These are phyloP conservation scores for Liasis olivaceus DNA, from an alignment of 2,797 vertebrate genomes.

Conservation along the genomic window DNA sequence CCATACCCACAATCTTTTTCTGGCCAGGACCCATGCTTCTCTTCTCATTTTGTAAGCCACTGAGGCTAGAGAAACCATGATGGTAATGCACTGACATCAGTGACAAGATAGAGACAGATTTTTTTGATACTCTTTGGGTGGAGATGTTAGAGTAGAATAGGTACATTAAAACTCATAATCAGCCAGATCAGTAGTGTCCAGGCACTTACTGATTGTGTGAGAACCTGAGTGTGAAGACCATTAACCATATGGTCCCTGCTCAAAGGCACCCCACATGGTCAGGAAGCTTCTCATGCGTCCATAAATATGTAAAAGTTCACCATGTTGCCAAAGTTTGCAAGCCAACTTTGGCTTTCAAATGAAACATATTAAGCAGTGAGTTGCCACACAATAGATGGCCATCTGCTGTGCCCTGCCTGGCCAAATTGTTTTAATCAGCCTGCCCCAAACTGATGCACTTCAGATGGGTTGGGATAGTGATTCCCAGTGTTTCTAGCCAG, in stretches of 20 bases:
- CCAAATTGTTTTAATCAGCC: neutral
- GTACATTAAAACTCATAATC: neutral
- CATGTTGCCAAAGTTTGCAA: neutral
- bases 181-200: neutral
- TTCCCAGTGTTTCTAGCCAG: neutral
- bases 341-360: neutral
- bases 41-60: neutral
- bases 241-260: neutral
- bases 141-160: neutral
- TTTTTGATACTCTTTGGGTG: neutral
- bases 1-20: neutral
- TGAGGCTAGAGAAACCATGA: neutral
- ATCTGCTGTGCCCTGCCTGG: neutral
- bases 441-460: neutral
- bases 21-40: neutral
- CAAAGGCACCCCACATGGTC: neutral
- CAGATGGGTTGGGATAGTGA: neutral
- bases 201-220: neutral
- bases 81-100: neutral
- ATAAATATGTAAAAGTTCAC: neutral
- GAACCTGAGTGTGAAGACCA: neutral
- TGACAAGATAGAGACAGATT: neutral
- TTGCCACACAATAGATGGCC: neutral
- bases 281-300: neutral
- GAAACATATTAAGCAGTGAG: neutral